phyloP scores from a whole-genome alignment of 2,797 vertebrate genomes.

The Parotocinclus haroldoi region DNA sequence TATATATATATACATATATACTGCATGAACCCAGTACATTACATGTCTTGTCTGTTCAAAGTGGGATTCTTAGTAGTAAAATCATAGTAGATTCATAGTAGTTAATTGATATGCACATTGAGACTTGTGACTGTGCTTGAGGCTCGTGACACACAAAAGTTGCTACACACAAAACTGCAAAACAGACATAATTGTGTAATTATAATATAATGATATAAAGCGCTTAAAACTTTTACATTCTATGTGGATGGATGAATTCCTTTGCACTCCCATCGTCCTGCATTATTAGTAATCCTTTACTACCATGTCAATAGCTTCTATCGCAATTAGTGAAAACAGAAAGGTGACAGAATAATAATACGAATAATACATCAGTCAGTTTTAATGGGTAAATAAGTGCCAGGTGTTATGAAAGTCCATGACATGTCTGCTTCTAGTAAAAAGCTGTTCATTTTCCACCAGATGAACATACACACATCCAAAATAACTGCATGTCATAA shows the following conservation, averaged over 20 bases:
- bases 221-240: constrained; percentile 15
- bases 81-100: no score
- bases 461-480: constrained; percentile 24
- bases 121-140: background rate
- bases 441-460: constrained; percentile 2
- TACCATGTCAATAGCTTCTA: constrained; percentile 46
- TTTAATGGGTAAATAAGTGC: constrained; percentile 47
- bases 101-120: no score
- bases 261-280: constrained; percentile 27
- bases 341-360: constrained; percentile 42
- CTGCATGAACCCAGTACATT: no score
- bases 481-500: constrained; percentile 28
- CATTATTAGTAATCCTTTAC: constrained; percentile 48
- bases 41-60: no score
- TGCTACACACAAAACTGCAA: background rate
- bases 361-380: constrained; percentile 48
- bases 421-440: constrained; percentile 52
- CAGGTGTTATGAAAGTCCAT: constrained; percentile 43
- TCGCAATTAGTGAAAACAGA: constrained; percentile 29
- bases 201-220: constrained; percentile 11
- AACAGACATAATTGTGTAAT: background rate
- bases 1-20: no score
- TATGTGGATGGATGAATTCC: no score
- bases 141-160: no score
- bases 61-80: no score